Evolutionary conservation across 2,888 invertebrate genomes (phyloP), one percentile per base, ranked within the genome.

Genomic region (Cephus rjabovi): DNA sequence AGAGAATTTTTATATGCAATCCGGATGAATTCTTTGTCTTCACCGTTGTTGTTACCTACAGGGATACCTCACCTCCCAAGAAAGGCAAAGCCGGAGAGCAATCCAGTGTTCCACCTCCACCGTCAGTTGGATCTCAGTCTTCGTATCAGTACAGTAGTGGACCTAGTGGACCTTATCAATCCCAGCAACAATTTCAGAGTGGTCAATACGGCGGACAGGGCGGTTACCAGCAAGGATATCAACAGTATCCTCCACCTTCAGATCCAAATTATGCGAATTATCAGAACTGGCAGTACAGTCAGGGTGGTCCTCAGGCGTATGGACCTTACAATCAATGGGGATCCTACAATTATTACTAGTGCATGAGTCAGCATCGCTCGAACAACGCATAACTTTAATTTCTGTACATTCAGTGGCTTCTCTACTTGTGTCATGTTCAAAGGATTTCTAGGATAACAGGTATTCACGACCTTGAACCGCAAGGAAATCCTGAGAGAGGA

Each of bases 181-280:
- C 91, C 0, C 90, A 89, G 71, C 91, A 91, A 76, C 91, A 91
- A 79, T 91, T 91, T 80, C 91, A 90, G 78, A 85, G 93, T 80
- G 92, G 93, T 23, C 93, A 93, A 81, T 94, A 94, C 81, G 92
- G 93, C 73, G 92, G 93, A 40, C 92, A 92, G 83, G 90, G 92
- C 78, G 92, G 92, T 82, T 92, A 93, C 37, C 93, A 94, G 83
- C 94, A 94, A 78, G 87, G 91, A 71, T 91, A 91, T 80, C 91
- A 91, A 76, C 91, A 91, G 56, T 91, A 91, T 77, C 91, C 91
- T 73, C 90, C 91, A 3, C 91, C 91, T 3, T 91, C 91, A 0
- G 91, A 91, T 83, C 91, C 91, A 0, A 91, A 91, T 76, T 91
- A 91, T 71, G 91, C 91, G 1, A 91, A 91, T 80, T 91, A 91